Base-by-base conservation (phyloP, 2,888 invertebrate genomes). In the Serrognathus titanus region DNA sequence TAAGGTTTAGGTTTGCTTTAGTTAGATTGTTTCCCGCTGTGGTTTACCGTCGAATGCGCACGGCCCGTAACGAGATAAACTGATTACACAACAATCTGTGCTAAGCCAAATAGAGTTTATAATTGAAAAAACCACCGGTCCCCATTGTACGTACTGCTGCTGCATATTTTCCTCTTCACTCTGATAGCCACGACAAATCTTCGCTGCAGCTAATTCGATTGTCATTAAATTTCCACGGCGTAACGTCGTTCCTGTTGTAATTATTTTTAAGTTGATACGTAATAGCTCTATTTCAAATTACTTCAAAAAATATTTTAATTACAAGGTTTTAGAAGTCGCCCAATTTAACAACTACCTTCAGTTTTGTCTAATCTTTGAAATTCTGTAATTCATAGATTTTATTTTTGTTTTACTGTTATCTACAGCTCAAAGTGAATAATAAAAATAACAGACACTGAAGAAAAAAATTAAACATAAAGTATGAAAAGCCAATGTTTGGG, bases 101-200 rank as follows among this genome's bases (percentile, higher is more conserved):
- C 76, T 78, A 78, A 78, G 78, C 78, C 77, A 78, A 78, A 78
- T 78, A 77, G 78, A 78, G 78, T 78, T 78, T 78, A 77, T 78
- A 78, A 78, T 78, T 78, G 78, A 78, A 78, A 78, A 78, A 78
- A 78, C 75, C 75, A 70, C 63, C 71, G 71, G 62, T 59, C 61
- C 65, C 60, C 63, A 64, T 60, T 61, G 61, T 62, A 62, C 24
- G 24, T 31, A 31, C 24, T 31, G 24, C 24, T 31, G 24, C 58
- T 62, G 62, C 60, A 64, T 64, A 62, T 61, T 55, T 61, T 63
- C 62, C 61, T 59, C 59, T 58, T 53, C 58, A 53, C 61, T 59
- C 58, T 54, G 59, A 55, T 58, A 48, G 59, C 51, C 58, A 62
- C 53, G 58, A 60, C 58, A 51, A 54, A 56, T 38, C 61, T 40